Evolutionary conservation across 2,797 vertebrate species (phyloP).

Genomic region (Lycodopsis pacificus): DNA sequence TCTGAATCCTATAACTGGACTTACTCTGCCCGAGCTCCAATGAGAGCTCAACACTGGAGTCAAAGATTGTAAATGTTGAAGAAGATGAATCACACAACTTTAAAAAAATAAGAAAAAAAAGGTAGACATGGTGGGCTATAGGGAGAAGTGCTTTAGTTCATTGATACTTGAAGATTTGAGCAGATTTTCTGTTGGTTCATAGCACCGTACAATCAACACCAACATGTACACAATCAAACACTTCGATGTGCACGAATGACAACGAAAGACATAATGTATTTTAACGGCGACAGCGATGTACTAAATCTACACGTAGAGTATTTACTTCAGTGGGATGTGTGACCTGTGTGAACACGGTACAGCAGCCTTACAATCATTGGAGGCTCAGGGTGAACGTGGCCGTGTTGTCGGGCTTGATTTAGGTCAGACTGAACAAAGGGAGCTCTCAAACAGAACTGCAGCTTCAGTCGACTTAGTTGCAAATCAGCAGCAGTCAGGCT

Average conservation of each 20-base stretch:
- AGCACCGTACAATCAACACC: no score
- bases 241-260: no score
- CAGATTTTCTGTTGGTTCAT: no score
- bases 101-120: not conserved
- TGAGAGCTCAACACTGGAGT: not conserved
- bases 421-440: constrained; percentile 1
- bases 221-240: no score
- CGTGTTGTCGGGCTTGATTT: not conserved
- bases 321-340: not conserved
- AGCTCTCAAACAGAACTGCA: not conserved
- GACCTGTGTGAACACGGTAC: not conserved
- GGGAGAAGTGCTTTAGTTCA: not conserved
- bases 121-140: not conserved
- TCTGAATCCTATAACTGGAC: not conserved
- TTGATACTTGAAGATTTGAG: not conserved
- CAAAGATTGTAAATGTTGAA: not conserved
- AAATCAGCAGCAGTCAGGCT: no score
- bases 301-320: not conserved
- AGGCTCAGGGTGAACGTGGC: not conserved
- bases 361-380: no score
- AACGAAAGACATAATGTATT: no score
- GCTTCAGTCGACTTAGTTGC: not conserved
- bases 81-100: not conserved
- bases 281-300: not conserved
- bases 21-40: not conserved